These are phyloP conservation scores for Sinohyriopsis cumingii DNA, from an alignment of 2,888 invertebrate genomes.

Conservation along the genomic window DNA sequence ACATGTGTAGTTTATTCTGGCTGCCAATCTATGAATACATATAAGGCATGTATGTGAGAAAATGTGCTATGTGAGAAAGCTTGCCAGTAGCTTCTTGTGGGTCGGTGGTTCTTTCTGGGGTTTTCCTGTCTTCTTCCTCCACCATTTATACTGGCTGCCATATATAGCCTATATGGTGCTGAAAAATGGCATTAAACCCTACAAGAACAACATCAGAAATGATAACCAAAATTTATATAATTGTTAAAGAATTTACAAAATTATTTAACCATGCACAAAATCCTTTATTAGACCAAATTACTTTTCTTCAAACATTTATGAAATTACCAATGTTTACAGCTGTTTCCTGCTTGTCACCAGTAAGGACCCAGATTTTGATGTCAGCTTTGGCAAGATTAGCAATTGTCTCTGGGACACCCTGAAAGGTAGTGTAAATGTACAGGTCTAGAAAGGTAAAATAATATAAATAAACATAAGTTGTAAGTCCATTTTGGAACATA, in stretches of 20 bases:
- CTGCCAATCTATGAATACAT: too few species aligned
- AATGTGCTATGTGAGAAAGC: too few species aligned
- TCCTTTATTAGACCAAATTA: too few species aligned
- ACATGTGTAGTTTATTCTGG: too few species aligned
- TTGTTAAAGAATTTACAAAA: background rate
- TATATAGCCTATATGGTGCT: too few species aligned
- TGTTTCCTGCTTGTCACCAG: conserved; percentile 99
- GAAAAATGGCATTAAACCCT: too few species aligned
- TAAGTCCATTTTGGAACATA: background rate
- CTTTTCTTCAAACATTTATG: too few species aligned
- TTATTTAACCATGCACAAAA: background rate
- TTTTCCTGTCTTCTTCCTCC: too few species aligned
- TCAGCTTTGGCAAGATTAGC: conserved; percentile 92
- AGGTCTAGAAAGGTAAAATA: background rate
- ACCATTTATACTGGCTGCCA: too few species aligned
- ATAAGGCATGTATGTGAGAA: too few species aligned
- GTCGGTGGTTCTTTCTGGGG: too few species aligned
- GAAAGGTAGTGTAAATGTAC: conserved; percentile 9
- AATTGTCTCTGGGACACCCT: conserved; percentile 93
- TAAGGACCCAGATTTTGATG: conserved; percentile 90
- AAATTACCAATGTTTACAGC: conserved; percentile 92
- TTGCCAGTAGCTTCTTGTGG: too few species aligned
- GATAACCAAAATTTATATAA: background rate
- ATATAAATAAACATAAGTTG: background rate
- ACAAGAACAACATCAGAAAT: background rate